phyloP scores from a whole-genome alignment of 2,797 vertebrate species.

The Darevskia mixta region DNA sequence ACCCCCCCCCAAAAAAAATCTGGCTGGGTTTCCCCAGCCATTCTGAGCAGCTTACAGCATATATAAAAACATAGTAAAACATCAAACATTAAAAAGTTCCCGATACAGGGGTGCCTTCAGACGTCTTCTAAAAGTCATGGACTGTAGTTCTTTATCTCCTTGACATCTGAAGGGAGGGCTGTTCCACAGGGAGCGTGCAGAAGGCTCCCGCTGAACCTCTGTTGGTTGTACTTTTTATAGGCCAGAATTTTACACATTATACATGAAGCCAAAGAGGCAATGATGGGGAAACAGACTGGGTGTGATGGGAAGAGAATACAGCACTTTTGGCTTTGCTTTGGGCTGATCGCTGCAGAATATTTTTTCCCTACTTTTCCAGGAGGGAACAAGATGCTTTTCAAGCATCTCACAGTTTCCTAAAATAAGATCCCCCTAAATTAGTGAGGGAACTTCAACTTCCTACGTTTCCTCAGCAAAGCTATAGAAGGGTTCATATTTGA shows the following conservation, averaged over 20 bases:
- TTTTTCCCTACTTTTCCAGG: background rate
- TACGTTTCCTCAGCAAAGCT: slow-evolving; percentile 27
- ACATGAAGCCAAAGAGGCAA: too few species aligned
- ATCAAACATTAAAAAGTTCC: too few species aligned
- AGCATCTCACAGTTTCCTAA: background rate
- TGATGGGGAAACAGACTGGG: background rate
- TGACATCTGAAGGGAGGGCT: too few species aligned
- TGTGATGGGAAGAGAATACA: background rate
- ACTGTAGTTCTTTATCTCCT: too few species aligned
- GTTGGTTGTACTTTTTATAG: background rate
- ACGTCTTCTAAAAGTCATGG: too few species aligned
- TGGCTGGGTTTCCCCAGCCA: too few species aligned
- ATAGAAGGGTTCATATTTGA: slow-evolving; percentile 79
- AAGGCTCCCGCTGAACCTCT: too few species aligned
- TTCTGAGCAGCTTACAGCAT: too few species aligned
- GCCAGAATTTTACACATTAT: background rate
- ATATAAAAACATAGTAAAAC: too few species aligned
- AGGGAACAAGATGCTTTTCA: background rate
- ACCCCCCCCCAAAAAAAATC: too few species aligned
- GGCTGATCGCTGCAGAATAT: background rate
- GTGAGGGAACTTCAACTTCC: slow-evolving; percentile 2
- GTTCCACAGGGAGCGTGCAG: too few species aligned
- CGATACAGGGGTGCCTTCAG: too few species aligned
- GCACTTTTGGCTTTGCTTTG: rapidly evolving
- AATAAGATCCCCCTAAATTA: slow-evolving; percentile 48